Evolutionary conservation across 2,797 vertebrate species (phyloP).

Genomic region (Furcifer pardalis): DNA sequence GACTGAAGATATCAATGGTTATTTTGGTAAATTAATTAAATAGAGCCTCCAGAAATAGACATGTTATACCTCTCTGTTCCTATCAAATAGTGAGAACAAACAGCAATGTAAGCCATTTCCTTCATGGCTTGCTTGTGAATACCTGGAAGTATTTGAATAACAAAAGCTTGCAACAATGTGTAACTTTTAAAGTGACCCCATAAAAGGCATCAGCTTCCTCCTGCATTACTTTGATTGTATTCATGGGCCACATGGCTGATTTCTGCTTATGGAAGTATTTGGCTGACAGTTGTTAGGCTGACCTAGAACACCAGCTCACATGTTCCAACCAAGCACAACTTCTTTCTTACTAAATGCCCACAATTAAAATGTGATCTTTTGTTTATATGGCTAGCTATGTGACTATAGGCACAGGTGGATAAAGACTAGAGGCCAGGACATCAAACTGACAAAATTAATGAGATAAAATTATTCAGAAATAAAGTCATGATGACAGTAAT

Average conservation of each 20-base stretch:
- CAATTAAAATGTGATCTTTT: background rate
- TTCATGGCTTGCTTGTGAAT: background rate
- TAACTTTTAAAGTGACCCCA: no score
- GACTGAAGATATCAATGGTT: background rate
- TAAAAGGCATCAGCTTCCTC: no score
- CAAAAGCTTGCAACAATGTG: no score
- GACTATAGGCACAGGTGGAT: background rate
- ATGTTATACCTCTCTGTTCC: background rate
- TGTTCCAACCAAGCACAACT: background rate
- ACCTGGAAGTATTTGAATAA: no score
- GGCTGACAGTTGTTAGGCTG: background rate
- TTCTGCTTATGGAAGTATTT: no score
- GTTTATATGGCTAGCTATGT: background rate
- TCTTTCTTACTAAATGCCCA: background rate
- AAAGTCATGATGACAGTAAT: background rate
- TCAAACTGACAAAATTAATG: background rate
- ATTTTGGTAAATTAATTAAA: background rate
- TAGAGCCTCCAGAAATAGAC: background rate
- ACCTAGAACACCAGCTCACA: background rate
- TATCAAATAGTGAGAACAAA: background rate
- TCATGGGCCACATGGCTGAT: no score
- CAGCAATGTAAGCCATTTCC: background rate
- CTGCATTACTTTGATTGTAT: no score
- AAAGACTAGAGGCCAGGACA: background rate
- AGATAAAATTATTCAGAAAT: background rate